Evolutionary conservation across 2,888 invertebrate genomes (phyloP).

Genomic region (Zaprionus obscuricornis): DNA sequence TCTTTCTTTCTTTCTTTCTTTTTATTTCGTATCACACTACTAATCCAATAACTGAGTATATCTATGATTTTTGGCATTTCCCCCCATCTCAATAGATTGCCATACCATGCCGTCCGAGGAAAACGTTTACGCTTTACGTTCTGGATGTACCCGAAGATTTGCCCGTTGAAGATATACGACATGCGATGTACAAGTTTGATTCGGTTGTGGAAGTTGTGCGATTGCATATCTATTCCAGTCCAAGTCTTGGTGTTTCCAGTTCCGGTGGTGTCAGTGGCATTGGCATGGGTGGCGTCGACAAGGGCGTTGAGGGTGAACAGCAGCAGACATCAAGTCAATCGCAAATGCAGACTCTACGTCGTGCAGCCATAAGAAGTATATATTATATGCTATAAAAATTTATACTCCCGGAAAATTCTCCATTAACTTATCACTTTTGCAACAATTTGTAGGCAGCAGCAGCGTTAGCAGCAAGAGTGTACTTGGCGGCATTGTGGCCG

Average conservation of each 20-base stretch:
- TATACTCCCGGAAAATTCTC: too few species aligned
- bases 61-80: slow-evolving; percentile 5
- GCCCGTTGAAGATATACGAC: slow-evolving; percentile 92
- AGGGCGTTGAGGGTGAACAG: slow-evolving; percentile 80
- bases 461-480: slow-evolving; percentile 37
- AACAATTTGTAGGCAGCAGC: slow-evolving; percentile 42
- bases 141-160: slow-evolving; percentile 93
- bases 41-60: too few species aligned
- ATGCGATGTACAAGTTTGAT: slow-evolving; percentile 90
- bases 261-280: slow-evolving; percentile 30
- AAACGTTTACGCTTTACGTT: slow-evolving; percentile 93
- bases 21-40: too few species aligned
- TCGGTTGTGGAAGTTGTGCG: slow-evolving; percentile 92
- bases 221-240: slow-evolving; percentile 84
- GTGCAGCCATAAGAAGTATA: slow-evolving; percentile 68
- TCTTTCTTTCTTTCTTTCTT: too few species aligned
- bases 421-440: not conserved
- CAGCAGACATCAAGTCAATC: slow-evolving; percentile 46
- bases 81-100: slow-evolving; percentile 85
- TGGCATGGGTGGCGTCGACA: slow-evolving; percentile 74
- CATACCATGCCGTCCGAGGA: slow-evolving; percentile 93
- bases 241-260: slow-evolving; percentile 25
- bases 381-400: too few species aligned
- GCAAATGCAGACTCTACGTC: slow-evolving; percentile 60
- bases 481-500: slow-evolving; percentile 44